Conservation (phyloP, 1,140 invertebrate genomes). For the Campoletis sonorensis region DNA sequence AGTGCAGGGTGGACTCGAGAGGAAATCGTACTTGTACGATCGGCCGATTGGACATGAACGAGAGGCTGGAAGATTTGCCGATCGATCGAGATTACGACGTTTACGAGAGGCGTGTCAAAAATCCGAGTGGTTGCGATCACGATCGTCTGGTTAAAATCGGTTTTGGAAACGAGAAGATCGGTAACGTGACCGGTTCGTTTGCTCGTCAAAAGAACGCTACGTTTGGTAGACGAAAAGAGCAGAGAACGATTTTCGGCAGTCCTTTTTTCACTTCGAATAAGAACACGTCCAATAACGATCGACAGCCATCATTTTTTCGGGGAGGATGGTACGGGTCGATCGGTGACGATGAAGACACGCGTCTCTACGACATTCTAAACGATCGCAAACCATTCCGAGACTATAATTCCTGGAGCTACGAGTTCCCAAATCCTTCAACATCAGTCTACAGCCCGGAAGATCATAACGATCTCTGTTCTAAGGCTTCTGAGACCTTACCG, state of each 20-base stretch:
- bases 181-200: constrained; percentile 7
- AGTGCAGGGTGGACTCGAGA: constrained; percentile 78
- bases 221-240: background rate
- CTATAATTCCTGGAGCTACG: too few species aligned
- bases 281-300: background rate
- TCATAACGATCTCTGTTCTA: too few species aligned
- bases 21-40: constrained; percentile 81
- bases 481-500: too few species aligned
- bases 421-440: too few species aligned
- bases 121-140: constrained; percentile 49
- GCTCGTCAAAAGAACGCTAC: background rate
- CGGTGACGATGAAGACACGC: constrained; percentile 26
- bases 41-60: constrained; percentile 68
- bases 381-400: background rate
- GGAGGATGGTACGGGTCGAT: constrained; percentile 21
- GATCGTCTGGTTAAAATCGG: constrained; percentile 37
- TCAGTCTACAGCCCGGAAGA: too few species aligned
- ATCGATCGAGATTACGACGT: constrained; percentile 80
- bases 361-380: constrained; percentile 35
- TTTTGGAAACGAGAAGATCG: constrained; percentile 46
- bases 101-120: constrained; percentile 72
- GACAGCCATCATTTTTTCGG: constrained; percentile 16
- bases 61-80: constrained; percentile 66
- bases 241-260: constrained; percentile 34
- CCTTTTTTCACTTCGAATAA: constrained; percentile 15